Evolutionary conservation across 2,888 invertebrate genomes (phyloP), one percentile per base, ranked within the genome.

Genomic region (Gasteruption jaculator): DNA sequence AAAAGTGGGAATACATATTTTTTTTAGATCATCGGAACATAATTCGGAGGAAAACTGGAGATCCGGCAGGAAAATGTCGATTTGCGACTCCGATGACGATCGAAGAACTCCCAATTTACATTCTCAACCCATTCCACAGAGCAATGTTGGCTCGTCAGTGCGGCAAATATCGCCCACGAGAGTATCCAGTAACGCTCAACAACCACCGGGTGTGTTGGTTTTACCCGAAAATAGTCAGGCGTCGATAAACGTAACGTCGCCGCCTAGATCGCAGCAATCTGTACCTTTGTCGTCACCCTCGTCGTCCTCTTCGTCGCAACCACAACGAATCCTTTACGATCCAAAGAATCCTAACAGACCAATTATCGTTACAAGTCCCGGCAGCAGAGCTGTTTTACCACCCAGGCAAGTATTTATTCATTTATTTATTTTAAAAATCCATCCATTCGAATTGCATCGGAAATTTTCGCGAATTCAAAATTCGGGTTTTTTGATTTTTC

Each of bases 291-390:
- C n/a, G n/a, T n/a, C n/a, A n/a, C n/a, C n/a, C 14, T 38, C 10
- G 14, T n/a, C 24, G n/a, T 10, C 24, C 10, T 44, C 43, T 19
- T 50, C 49, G 27, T 41, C 51, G n/a, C 57, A 56, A 41, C 65
- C 71, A 36, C 74, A 75, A 51, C 75, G 76, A 54, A 78, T 75
- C 11, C 65, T 82, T 5, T 82, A 75, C 53, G 80, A 82, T 66
- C 81, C 79, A 2, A 78, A 78, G 52, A 82, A 82, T 66, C 82
- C 82, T 1, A 79, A 78, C 44, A 85, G 82, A 71, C 86, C 86
- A 14, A 86, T 87, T 48, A 77, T 86, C 52, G 79, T 85, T 44
- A 80, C 79, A 56, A 71, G 75, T 18, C 64, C 73, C 6, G 73
- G 72, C 44, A 71, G 65, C 40, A 64, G 76, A 54, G 65, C 67